phyloP scores from a whole-genome alignment of 2,888 invertebrate species.

The Oxytorus armatus region DNA sequence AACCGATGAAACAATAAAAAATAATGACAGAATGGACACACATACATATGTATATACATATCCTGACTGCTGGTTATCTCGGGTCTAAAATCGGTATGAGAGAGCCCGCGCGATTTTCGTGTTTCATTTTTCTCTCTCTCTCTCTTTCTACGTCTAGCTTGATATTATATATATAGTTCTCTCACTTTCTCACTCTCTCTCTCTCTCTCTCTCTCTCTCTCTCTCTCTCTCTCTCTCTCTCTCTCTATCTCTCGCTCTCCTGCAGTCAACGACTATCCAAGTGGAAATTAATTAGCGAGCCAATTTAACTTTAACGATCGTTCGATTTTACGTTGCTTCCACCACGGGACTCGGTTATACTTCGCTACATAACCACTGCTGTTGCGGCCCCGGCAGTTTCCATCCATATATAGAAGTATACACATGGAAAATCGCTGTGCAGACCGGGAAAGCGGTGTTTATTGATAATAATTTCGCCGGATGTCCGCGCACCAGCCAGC shows the following conservation, averaged over 20 bases:
- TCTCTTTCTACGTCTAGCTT: too few relatives aligned
- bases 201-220: conserved; percentile 11
- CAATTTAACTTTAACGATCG: conserved; percentile 81
- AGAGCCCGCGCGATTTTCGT: conserved; percentile 26
- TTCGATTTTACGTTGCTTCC: conserved; percentile 74
- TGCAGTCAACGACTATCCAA: conserved; percentile 68
- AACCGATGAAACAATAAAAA: neutral
- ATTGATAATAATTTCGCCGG: conserved; percentile 77
- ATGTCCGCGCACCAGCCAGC: conserved; percentile 66
- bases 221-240: neutral
- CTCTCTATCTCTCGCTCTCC: conserved; percentile 18
- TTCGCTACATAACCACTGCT: conserved; percentile 34
- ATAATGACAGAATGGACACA: neutral
- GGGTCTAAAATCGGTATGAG: conserved; percentile 29
- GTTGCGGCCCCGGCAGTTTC: conserved; percentile 33
- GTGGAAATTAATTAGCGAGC: conserved; percentile 81
- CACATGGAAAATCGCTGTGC: conserved; percentile 23
- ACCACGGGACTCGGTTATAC: conserved; percentile 50
- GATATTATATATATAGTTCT: too few relatives aligned
- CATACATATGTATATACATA: neutral
- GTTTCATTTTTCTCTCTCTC: conserved; percentile 4
- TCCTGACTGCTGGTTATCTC: neutral
- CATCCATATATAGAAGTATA: conserved; percentile 7
- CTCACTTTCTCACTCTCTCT: neutral
- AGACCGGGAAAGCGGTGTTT: conserved; percentile 68